Base-by-base conservation (phyloP, 2,113 vertebrate species). In the Polyodon spathula region DNA sequence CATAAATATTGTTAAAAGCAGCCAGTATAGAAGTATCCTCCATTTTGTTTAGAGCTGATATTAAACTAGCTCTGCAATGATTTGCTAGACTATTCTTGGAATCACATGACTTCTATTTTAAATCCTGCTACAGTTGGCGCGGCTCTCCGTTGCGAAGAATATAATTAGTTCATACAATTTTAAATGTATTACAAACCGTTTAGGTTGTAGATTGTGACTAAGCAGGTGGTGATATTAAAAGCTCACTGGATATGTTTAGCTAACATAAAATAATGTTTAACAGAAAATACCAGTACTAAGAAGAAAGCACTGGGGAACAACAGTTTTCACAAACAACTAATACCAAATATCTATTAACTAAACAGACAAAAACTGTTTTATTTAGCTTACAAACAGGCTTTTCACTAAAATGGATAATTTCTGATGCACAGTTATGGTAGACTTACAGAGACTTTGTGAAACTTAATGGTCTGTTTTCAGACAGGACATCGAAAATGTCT, bases 91-190 rank as follows among this genome's bases (percentile, higher is more conserved):
- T 84, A 74, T 80, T 82, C 75, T 72, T 73, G 75, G 71, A 63
- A 78, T 84, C 73, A 40, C 63, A 81, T 85, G 74, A 83, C 76
- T 75, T 77, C 85, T 90, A 84, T 89, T 89, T 90, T 83, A 84
- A 87, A 79, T 78, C 53, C 65, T 72, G 53, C 63, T 76, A 80
- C 69, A 78, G 75, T 78, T 70, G 16, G 73, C 74, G 74, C 68
- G 14, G 38, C 81, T 78, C 66, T 73, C 71, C 48, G 68, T 78
- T 71, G 73, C 78, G 58, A 67, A 76, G 81, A 82, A 83, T 79
- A 83, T 54, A 55, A 7, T 55, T 55, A 11, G 53, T 55, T 55
- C 53, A 55, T 55, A 55, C 53, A 55, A 17, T 55, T 55, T 55
- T 55, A 16, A 9, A 37, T 27, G 53, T 38, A 55, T 55, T 38